Percentiles rank a stretch among this genome's conserved stretches.
These are phyloP conservation scores for Limnephilus marmoratus DNA, from an alignment of 2,888 invertebrate genomes.

Conservation along the genomic window DNA sequence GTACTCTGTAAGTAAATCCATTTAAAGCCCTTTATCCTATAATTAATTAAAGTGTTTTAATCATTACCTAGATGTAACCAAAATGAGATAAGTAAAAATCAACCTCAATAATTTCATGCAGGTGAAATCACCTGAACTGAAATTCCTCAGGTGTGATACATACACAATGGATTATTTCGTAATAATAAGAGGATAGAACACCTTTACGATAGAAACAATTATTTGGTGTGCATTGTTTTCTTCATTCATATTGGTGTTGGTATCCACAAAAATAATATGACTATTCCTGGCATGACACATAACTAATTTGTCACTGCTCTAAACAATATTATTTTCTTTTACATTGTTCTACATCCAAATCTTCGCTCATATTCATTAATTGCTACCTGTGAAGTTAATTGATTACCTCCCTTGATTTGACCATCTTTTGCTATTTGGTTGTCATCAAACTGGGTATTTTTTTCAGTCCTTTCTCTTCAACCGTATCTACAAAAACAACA, in stretches of 20 bases:
- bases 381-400: too few relatives aligned
- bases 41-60: conserved; percentile 13
- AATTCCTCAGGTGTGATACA: conserved; percentile 9
- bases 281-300: background rate
- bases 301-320: background rate
- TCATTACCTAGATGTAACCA: background rate
- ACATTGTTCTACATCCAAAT: background rate
- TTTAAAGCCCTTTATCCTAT: background rate
- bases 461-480: background rate
- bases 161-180: background rate
- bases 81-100: background rate
- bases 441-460: background rate
- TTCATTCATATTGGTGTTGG: background rate
- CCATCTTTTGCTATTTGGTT: background rate
- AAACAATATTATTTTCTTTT: background rate
- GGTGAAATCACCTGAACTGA: conserved; percentile 21
- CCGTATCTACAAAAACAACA: background rate
- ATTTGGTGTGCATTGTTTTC: background rate
- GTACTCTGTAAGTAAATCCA: conserved; percentile 31
- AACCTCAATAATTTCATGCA: background rate
- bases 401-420: background rate
- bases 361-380: background rate
- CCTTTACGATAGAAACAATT: background rate
- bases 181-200: background rate
- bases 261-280: background rate